phyloP scores from a whole-genome alignment of 2,113 vertebrate genomes.

The Leucoraja erinaceus region DNA sequence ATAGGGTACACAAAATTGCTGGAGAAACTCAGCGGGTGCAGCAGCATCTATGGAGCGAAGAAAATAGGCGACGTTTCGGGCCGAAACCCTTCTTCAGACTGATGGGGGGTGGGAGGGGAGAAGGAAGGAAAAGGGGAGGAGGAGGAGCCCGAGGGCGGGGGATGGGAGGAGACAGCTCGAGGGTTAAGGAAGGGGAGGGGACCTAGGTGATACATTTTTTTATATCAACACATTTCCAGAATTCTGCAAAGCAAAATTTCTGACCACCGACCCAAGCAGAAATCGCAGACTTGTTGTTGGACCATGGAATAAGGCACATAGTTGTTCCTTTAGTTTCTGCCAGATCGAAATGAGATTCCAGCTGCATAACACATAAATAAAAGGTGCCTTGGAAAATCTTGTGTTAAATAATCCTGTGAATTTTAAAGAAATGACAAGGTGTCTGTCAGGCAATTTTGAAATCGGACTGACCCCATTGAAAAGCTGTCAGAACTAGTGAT shows the following conservation, averaged over 20 bases:
- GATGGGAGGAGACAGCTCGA: too few species aligned
- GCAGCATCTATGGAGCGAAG: too few species aligned
- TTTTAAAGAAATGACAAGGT: constrained; percentile 2
- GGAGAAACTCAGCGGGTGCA: too few species aligned
- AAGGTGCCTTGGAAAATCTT: not conserved
- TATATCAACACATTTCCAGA: not conserved
- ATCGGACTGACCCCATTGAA: constrained; percentile 2
- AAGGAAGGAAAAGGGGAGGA: too few species aligned
- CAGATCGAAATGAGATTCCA: not conserved
- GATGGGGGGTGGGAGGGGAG: too few species aligned
- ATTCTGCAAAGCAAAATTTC: not conserved
- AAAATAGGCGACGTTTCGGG: too few species aligned
- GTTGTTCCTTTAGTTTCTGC: not conserved
- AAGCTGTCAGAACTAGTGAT: constrained; percentile 35
- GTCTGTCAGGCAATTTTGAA: constrained; percentile 3
- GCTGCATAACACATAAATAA: not conserved
- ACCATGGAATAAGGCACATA: not conserved
- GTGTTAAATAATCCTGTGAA: not conserved
- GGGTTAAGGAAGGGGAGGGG: too few species aligned
- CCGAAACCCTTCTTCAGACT: too few species aligned
- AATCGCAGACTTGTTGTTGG: not conserved
- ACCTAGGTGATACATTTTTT: not conserved
- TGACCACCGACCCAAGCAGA: not conserved
- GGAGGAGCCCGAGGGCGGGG: too few species aligned
- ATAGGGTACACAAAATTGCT: too few species aligned